Conservation (phyloP, 2,888 invertebrate genomes). For the Pharmacophagus antenor region DNA sequence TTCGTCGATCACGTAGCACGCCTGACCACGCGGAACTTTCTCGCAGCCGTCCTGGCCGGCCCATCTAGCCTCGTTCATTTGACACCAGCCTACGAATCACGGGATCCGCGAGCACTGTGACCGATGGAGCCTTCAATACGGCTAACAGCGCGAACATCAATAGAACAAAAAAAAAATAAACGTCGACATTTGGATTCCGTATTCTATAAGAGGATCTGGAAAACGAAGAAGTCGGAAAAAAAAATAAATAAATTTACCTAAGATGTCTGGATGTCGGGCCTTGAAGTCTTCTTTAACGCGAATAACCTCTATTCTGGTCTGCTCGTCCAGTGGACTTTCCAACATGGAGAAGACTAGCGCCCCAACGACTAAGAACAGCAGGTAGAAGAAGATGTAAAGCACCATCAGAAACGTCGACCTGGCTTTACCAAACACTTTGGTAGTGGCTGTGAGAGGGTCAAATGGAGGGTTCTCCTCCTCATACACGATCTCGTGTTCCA, state of each 20-base stretch:
- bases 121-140: too few relatives aligned
- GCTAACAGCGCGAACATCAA: too few relatives aligned
- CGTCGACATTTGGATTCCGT: too few relatives aligned
- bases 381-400: slow-evolving; percentile 81
- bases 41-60: too few relatives aligned
- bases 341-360: slow-evolving; percentile 84
- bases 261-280: slow-evolving; percentile 79
- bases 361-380: slow-evolving; percentile 83
- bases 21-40: too few relatives aligned
- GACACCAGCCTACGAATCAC: too few relatives aligned
- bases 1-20: too few relatives aligned
- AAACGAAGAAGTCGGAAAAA: background rate
- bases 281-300: slow-evolving; percentile 80
- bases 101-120: too few relatives aligned
- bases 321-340: slow-evolving; percentile 83
- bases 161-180: too few relatives aligned
- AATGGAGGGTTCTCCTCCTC: slow-evolving; percentile 73
- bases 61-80: too few relatives aligned
- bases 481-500: slow-evolving; percentile 66
- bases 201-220: background rate
- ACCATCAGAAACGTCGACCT: slow-evolving; percentile 77
- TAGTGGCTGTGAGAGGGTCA: slow-evolving; percentile 65
- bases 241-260: slow-evolving; percentile 68
- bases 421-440: slow-evolving; percentile 74
- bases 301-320: slow-evolving; percentile 73